Evolutionary conservation across 2,113 vertebrate species (phyloP).

Genomic region (Cynoglossus semilaevis): DNA sequence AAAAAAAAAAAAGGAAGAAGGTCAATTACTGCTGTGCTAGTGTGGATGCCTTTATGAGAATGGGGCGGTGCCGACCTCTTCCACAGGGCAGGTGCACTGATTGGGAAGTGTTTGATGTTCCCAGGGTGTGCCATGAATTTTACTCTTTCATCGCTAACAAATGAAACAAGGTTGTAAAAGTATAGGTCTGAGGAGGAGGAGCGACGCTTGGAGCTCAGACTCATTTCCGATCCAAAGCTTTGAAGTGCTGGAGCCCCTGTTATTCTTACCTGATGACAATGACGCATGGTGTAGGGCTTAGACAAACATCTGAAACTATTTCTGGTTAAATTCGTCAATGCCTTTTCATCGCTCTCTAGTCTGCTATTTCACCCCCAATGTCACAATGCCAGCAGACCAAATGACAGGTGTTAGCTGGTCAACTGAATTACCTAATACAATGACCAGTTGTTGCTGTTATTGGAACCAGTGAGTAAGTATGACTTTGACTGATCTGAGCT

Average conservation of each 20-base stretch:
- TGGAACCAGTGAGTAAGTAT: not conserved
- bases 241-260: conserved; percentile 57
- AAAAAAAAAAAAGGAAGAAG: too few species aligned
- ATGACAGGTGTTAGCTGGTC: conserved; percentile 1
- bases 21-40: too few species aligned
- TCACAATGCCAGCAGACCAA: not conserved
- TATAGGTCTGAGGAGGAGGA: conserved; percentile 26
- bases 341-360: not conserved
- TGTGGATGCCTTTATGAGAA: conserved; percentile 17
- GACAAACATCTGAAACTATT: conserved; percentile 1
- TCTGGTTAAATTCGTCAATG: conserved; percentile 1
- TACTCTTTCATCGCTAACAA: conserved; percentile 57
- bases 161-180: conserved; percentile 62
- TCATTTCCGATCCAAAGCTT: conserved; percentile 62
- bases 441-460: conserved; percentile 2
- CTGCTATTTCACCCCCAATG: not conserved
- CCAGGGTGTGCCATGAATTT: conserved; percentile 18
- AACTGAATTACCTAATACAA: not conserved
- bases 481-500: conserved; percentile 12
- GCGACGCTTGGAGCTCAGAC: conserved; percentile 32
- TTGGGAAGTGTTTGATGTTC: conserved; percentile 55
- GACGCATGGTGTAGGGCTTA: conserved; percentile 19
- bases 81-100: conserved; percentile 52
- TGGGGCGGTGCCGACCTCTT: conserved; percentile 11
- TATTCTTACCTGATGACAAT: conserved; percentile 65